Percentiles rank a stretch among this genome's conserved stretches.
Evolutionary conservation across 64 coral and sea anemone species (phyloP).

Genomic region (Montipora cactus): DNA sequence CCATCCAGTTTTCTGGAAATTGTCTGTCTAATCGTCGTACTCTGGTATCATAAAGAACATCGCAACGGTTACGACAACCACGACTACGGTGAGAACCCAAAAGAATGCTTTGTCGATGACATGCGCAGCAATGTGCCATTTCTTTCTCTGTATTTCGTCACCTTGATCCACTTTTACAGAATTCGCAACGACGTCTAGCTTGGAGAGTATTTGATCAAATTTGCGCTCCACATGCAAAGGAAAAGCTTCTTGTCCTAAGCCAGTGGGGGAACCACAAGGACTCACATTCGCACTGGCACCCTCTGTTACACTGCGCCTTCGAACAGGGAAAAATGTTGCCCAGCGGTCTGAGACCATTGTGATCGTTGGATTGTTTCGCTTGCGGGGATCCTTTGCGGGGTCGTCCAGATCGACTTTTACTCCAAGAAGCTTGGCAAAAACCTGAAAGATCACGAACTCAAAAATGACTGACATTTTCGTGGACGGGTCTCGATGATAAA

Average conservation of each 20-base stretch:
- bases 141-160: constrained; percentile 32
- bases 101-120: constrained; percentile 61
- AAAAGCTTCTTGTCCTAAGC: background rate
- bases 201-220: constrained; percentile 64
- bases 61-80: constrained; percentile 33
- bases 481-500: constrained; percentile 37
- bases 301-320: constrained; percentile 16
- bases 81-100: constrained; percentile 52
- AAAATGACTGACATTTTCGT: constrained; percentile 47
- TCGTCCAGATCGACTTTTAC: background rate
- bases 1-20: no score
- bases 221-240: constrained; percentile 38
- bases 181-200: constrained; percentile 33
- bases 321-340: constrained; percentile 47
- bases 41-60: constrained; percentile 66
- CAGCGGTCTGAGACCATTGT: constrained; percentile 36
- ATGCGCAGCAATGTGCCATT: constrained; percentile 62
- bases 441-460: constrained; percentile 37
- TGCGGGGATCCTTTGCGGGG: background rate
- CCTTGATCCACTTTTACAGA: constrained; percentile 10
- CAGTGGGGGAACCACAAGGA: constrained; percentile 8
- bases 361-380: background rate
- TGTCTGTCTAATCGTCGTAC: constrained; percentile 2
- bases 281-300: constrained; percentile 7
- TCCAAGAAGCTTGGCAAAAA: constrained; percentile 43